Base-by-base conservation (phyloP, 2,797 vertebrate genomes). In the Neosalanx taihuensis region DNA sequence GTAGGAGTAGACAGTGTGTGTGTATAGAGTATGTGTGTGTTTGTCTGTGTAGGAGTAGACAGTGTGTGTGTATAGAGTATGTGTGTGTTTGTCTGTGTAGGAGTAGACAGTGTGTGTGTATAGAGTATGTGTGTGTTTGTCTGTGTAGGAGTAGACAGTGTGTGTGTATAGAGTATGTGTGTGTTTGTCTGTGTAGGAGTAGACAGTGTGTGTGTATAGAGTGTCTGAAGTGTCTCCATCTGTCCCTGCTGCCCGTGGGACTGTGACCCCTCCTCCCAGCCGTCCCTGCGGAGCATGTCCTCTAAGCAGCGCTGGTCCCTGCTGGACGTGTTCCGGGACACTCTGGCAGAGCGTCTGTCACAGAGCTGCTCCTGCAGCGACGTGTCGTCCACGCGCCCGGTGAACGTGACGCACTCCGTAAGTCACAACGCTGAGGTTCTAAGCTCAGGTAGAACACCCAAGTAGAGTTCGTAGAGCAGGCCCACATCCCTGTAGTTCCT, bases 321-420 rank as follows among this genome's bases (percentile, higher is more conserved):
- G 84, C 84, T 94, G 89, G 93, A 95, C 77, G 89, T 94, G 88
- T 94, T 95, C 90, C 89, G 90, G 80, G 93, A 94, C 82, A 90
- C 91, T 2, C 83, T 95, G 81, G 79, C 84, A 70, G 87, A 92
- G 77, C 91, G 89, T 83, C 85, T 94, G 72, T 91, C 89, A 85
- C 92, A 91, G 72, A 93, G 91, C 87, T 95, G 93, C 83, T 93
- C 92, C 69, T 94, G 92, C 78, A 86, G 90, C 29, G 88, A 94
- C 9, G 89, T 87, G 81, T 90, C 93, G 60, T 91, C 93, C 3
- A 81, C 85, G 31, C 84, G 89, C 78, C 84, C 89, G 0, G 70
- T 85, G 33, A 69, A 69, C 67, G 23, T 37, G 53, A 87, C 83
- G 77, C 26, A 76, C 80, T 76, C 85, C 77, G 94, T 94, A 94